A percentile compares a stretch with the other conserved stretches of the same genome.
These are phyloP conservation scores for Nixonia krombeini DNA, from an alignment of 1,140 invertebrate genomes.

Conservation along the genomic window DNA sequence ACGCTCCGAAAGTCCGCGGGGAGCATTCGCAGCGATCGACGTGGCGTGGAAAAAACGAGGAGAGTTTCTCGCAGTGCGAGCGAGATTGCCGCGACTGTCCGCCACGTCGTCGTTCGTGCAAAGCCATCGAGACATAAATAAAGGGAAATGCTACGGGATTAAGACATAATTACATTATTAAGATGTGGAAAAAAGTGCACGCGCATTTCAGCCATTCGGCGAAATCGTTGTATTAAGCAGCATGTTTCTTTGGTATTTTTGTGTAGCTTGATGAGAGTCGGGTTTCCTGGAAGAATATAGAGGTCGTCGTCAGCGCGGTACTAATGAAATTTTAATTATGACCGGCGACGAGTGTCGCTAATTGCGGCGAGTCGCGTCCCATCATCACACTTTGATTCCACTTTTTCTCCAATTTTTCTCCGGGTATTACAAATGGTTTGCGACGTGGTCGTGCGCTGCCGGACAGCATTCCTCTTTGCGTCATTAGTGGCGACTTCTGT, in stretches of 20 bases:
- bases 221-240: too few relatives aligned
- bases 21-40: slow-evolving; percentile 32
- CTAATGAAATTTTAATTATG: slow-evolving; percentile 62
- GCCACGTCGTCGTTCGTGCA: too few relatives aligned
- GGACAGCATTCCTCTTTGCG: slow-evolving; percentile 68
- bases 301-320: too few relatives aligned
- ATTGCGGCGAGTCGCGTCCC: slow-evolving; percentile 55
- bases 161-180: too few relatives aligned
- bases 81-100: too few relatives aligned
- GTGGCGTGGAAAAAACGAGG: slow-evolving; percentile 17
- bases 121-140: too few relatives aligned
- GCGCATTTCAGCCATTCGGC: slow-evolving; percentile 27
- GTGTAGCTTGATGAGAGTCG: too few relatives aligned
- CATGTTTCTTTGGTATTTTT: too few relatives aligned
- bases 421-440: slow-evolving; percentile 67
- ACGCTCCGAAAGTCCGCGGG: slow-evolving; percentile 34
- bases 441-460: slow-evolving; percentile 58
- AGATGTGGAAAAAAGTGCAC: slow-evolving; percentile 3
- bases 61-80: slow-evolving; percentile 12
- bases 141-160: too few relatives aligned
- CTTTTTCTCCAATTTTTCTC: slow-evolving; percentile 60
- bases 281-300: too few relatives aligned
- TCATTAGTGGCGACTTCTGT: slow-evolving; percentile 69
- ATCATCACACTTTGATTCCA: slow-evolving; percentile 66
- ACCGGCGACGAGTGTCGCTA: slow-evolving; percentile 58